Percentiles rank a stretch among this genome's conserved stretches.
Conservation (phyloP, 2,888 invertebrate species). For the Lithophane ornitopus region DNA sequence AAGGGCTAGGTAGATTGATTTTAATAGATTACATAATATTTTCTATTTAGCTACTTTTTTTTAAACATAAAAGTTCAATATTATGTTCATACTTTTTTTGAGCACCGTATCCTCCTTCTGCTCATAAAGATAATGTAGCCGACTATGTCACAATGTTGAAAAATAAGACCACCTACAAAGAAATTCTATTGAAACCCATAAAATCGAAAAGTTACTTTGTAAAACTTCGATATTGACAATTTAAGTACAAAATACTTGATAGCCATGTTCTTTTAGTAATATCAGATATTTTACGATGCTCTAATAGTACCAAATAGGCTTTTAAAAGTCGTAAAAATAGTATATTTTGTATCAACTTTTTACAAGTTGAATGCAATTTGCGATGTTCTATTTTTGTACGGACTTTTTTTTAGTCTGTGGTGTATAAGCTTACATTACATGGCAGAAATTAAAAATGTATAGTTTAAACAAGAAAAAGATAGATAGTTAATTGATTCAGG, state of each 20-base stretch:
- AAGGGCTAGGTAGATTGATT: no score
- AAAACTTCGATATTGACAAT: slow-evolving; percentile 31
- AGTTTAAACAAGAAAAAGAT: not conserved
- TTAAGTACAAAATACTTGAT: slow-evolving; percentile 44
- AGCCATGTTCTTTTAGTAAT: slow-evolving; percentile 31
- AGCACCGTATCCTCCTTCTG: not conserved
- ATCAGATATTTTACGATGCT: slow-evolving; percentile 49
- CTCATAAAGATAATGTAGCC: not conserved
- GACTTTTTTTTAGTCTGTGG: slow-evolving; percentile 3
- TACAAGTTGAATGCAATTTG: slow-evolving; percentile 30
- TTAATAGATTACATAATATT: no score
- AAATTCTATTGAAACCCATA: slow-evolving; percentile 31
- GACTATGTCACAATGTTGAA: slow-evolving; percentile 24
- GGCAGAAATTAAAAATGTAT: slow-evolving; percentile 6
- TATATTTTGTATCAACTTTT: slow-evolving; percentile 24
- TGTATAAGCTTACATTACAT: slow-evolving; percentile 9
- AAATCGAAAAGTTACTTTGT: slow-evolving; percentile 48
- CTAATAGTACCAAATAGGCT: slow-evolving; percentile 52
- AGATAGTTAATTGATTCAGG: no score
- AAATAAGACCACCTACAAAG: slow-evolving; percentile 38
- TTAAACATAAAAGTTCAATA: no score
- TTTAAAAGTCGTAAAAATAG: slow-evolving; percentile 48
- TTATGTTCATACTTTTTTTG: no score
- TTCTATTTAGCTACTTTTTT: no score
- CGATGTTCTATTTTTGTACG: not conserved